A percentile compares a stretch with the other conserved stretches of the same genome.
These are phyloP conservation scores for Thymelicus sylvestris DNA, from an alignment of 2,888 invertebrate genomes.

Conservation along the genomic window DNA sequence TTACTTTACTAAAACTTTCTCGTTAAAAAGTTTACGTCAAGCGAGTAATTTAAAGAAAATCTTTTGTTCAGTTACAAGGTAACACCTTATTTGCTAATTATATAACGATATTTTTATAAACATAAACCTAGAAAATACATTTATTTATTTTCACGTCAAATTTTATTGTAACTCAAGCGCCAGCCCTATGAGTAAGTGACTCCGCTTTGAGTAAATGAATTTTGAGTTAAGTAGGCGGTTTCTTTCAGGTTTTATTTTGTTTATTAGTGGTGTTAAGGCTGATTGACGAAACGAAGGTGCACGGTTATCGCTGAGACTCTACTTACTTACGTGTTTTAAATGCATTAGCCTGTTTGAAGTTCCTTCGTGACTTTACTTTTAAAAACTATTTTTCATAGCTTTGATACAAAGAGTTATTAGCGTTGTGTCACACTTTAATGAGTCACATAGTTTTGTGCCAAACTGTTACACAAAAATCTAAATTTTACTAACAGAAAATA, in stretches of 20 bases:
- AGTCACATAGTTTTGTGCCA: too few relatives aligned
- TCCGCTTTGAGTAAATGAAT: slow-evolving; percentile 64
- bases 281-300: slow-evolving; percentile 44
- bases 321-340: slow-evolving; percentile 26
- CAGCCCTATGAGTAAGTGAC: slow-evolving; percentile 51
- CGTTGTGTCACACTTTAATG: too few relatives aligned
- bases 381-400: background rate
- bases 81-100: background rate
- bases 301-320: slow-evolving; percentile 24
- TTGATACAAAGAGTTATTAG: too few relatives aligned
- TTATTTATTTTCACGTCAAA: background rate
- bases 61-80: too few relatives aligned
- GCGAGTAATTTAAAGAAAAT: too few relatives aligned
- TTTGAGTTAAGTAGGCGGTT: slow-evolving; percentile 54
- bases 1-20: too few relatives aligned
- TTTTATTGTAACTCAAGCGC: background rate
- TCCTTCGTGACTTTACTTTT: background rate
- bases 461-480: too few relatives aligned
- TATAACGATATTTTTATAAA: background rate
- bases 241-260: slow-evolving; percentile 44
- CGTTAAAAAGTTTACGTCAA: too few relatives aligned
- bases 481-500: too few relatives aligned
- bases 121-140: background rate
- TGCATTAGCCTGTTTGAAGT: slow-evolving; percentile 15
- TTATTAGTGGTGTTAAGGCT: slow-evolving; percentile 43